phyloP scores from a whole-genome alignment of 2,113 vertebrate genomes.

The Pycnonotus jocosus region DNA sequence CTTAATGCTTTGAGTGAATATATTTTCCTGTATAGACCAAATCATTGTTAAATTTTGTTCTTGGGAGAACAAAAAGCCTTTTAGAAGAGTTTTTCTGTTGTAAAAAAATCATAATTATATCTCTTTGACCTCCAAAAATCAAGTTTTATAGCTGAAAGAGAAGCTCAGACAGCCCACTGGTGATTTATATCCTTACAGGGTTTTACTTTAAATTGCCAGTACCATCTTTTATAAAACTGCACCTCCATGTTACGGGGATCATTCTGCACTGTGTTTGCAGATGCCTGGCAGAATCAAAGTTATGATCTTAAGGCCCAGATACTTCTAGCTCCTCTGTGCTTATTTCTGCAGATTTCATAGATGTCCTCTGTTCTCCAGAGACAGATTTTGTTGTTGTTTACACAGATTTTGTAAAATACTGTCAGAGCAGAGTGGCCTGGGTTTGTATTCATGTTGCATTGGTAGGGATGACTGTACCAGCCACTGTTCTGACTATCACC shows the following conservation, averaged over 20 bases:
- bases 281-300: background rate
- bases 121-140: background rate
- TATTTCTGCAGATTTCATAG: background rate
- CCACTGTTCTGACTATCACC: background rate
- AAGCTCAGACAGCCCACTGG: background rate
- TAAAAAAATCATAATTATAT: background rate
- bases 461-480: background rate
- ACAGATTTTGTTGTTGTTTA: background rate
- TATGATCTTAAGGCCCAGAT: background rate
- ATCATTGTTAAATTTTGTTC: rapidly evolving
- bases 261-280: background rate
- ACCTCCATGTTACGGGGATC: background rate
- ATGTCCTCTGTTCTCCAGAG: background rate
- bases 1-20: background rate
- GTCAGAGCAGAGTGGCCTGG: background rate
- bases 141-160: background rate
- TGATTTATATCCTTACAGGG: background rate
- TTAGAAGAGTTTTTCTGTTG: background rate
- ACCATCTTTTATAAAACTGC: background rate
- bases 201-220: background rate
- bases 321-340: background rate
- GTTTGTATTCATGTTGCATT: background rate
- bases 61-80: background rate
- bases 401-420: background rate
- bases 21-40: background rate